Evolutionary conservation across 2,113 vertebrate genomes (phyloP).

Genomic region (Scomber japonicus): DNA sequence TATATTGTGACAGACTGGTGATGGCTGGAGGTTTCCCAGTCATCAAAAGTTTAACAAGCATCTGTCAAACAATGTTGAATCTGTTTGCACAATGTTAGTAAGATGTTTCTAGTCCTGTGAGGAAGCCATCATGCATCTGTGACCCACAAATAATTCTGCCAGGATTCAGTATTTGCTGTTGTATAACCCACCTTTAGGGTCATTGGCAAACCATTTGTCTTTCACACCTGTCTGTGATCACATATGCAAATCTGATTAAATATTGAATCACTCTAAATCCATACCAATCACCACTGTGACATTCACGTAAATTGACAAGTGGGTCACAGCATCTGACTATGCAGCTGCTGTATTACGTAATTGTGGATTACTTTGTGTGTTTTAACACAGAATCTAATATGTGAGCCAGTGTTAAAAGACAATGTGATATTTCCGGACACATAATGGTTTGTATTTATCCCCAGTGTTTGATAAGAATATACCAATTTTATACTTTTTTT

Average conservation of each 20-base stretch:
- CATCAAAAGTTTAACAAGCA: conserved; percentile 39
- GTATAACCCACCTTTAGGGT: conserved; percentile 9
- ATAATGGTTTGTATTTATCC: conserved; percentile 11
- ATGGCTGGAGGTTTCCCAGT: conserved; percentile 17
- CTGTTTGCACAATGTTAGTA: not conserved
- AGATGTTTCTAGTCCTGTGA: not conserved
- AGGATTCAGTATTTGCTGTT: not conserved
- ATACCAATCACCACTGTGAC: conserved; percentile 50
- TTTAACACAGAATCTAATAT: conserved; percentile 43
- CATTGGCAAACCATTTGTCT: conserved; percentile 44
- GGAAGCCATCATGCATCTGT: not conserved
- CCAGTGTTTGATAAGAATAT: not conserved
- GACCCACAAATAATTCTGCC: not conserved
- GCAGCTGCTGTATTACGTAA: conserved; percentile 64
- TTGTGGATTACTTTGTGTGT: conserved; percentile 47
- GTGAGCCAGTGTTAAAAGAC: conserved; percentile 15
- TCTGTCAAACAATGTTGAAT: conserved; percentile 25
- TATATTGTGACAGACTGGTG: conserved; percentile 10
- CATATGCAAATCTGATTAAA: conserved; percentile 66
- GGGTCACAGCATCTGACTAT: conserved; percentile 67
- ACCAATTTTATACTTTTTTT: not conserved
- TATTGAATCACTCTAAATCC: conserved; percentile 61
- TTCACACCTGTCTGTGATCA: conserved; percentile 51
- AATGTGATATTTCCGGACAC: conserved; percentile 15
- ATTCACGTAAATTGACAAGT: conserved; percentile 62